phyloP scores from a whole-genome alignment of 1,140 invertebrate genomes.

The Acyrthosiphon pisum region DNA sequence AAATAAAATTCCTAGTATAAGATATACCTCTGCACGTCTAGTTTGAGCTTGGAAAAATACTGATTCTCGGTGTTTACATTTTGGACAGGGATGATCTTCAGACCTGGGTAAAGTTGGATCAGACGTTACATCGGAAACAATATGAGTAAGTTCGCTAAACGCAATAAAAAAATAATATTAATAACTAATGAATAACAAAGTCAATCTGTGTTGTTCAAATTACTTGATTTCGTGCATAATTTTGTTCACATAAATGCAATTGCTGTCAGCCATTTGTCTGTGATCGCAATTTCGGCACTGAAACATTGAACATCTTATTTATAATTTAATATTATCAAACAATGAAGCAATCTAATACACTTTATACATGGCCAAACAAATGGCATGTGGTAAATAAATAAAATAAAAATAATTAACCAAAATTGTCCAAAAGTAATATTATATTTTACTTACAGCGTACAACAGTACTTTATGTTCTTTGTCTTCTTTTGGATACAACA shows the following conservation, averaged over 20 bases:
- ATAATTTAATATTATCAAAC: too few species aligned
- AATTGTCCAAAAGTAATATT: background rate
- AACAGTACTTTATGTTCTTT: conserved; percentile 95
- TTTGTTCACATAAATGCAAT: conserved; percentile 99
- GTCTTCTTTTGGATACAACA: conserved; percentile 99
- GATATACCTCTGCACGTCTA: conserved; percentile 81
- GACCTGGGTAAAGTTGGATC: conserved; percentile 97
- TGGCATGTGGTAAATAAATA: background rate
- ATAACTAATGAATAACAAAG: background rate
- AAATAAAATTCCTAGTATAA: background rate
- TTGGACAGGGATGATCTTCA: conserved; percentile 97
- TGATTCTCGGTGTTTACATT: conserved; percentile 90
- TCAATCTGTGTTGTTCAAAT: background rate
- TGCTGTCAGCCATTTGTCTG: conserved; percentile 94
- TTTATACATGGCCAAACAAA: background rate
- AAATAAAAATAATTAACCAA: background rate
- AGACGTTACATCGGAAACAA: conserved; percentile 96
- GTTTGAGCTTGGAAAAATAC: conserved; percentile 96
- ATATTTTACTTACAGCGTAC: conserved; percentile 78
- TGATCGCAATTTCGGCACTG: conserved; percentile 96
- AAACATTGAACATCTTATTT: conserved; percentile 60
- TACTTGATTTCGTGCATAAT: conserved; percentile 99
- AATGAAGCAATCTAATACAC: background rate
- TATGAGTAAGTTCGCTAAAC: conserved; percentile 91
- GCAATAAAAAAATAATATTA: background rate